These are phyloP conservation scores for Pseudanteris insignis DNA, from an alignment of 2,888 invertebrate species.

Conservation along the genomic window DNA sequence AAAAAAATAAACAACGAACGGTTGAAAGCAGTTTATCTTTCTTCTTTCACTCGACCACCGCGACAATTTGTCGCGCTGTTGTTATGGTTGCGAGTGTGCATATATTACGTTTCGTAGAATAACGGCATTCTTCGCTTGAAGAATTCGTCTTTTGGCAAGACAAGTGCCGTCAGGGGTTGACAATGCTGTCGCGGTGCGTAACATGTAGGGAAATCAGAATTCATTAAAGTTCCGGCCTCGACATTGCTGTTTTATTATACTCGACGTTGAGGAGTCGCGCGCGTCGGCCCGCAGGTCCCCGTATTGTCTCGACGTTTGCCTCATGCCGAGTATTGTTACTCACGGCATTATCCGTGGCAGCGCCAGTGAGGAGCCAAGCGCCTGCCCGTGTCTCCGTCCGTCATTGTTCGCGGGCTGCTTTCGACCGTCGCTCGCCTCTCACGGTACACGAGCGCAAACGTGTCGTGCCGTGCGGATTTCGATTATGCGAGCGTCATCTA, in stretches of 20 bases:
- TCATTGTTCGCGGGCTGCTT: too few relatives aligned
- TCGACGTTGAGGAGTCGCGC: constrained; percentile 60
- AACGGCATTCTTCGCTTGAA: constrained; percentile 19
- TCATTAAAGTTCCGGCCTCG: constrained; percentile 54
- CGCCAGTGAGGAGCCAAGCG: too few relatives aligned
- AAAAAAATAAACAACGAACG: too few relatives aligned
- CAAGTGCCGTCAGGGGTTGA: constrained; percentile 6
- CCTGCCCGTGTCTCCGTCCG: constrained; percentile 1
- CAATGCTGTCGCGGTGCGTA: constrained; percentile 34
- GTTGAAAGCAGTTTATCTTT: not conserved
- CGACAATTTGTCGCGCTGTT: constrained; percentile 21
- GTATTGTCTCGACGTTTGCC: constrained; percentile 60
- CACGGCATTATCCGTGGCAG: constrained; percentile 56
- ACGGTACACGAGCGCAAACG: too few relatives aligned
- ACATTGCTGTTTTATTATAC: constrained; percentile 59
- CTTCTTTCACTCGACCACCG: constrained; percentile 2
- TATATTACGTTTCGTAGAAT: too few relatives aligned
- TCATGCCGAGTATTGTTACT: constrained; percentile 61
- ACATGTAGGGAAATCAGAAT: constrained; percentile 56
- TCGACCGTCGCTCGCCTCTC: constrained; percentile 3
- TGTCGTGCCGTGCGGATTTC: constrained; percentile 21
- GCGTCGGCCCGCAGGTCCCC: constrained; percentile 52
- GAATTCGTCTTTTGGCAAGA: constrained; percentile 11
- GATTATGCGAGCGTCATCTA: constrained; percentile 17
- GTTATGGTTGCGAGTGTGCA: constrained; percentile 2